Evolutionary conservation across 2,113 vertebrate genomes (phyloP), one percentile per base, ranked within the genome.

Genomic region (Atlantisia rogersi): DNA sequence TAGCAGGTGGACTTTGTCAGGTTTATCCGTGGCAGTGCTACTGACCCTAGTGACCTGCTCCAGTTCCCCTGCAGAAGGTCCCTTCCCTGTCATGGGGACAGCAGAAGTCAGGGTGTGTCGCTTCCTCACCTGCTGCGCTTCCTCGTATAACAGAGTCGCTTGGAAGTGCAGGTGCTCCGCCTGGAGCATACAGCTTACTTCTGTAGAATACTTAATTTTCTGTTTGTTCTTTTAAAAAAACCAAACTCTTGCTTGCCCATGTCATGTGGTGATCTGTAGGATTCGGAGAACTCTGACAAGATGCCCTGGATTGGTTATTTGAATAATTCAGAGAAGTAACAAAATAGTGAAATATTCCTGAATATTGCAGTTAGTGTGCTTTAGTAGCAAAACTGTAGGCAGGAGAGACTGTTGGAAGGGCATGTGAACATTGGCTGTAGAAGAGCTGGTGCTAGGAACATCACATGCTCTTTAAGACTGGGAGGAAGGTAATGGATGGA

Each of bases 1-100:
- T 80, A 85, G 67, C 85, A 95, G 76, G 71, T 88, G 94, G 90
- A 93, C 82, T 97, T 90, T 62, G 79, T 85, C 92, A 83, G 50
- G 68, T 88, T 90, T 88, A 67, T 67, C 75, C 1, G 0, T 28
- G 15, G 74, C 0, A 0, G 22, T 84, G 78, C 40, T 69, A 8
- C 82, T 86, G 67, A 82, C 70, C 29, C 11, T 42, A 9, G 70
- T 65, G 79, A 93, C 63, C 63, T 65, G 26, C 28, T 78, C 58
- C 11, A 3, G 3, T 89, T 84, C 52, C 32, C 71, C 59, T 75
- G 42, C 74, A 59, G 62, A 67, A 95, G 25, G 44, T 90, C 39
- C 39, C 19, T 35, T 79, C 37, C 52, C 50, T 68, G 58, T 31
- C 26, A 39, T 28, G n/a, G 48, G 44, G 15, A 53, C 67, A 48